phyloP scores from a whole-genome alignment of 2,888 invertebrate genomes.

The Cartodere bifasciata region DNA sequence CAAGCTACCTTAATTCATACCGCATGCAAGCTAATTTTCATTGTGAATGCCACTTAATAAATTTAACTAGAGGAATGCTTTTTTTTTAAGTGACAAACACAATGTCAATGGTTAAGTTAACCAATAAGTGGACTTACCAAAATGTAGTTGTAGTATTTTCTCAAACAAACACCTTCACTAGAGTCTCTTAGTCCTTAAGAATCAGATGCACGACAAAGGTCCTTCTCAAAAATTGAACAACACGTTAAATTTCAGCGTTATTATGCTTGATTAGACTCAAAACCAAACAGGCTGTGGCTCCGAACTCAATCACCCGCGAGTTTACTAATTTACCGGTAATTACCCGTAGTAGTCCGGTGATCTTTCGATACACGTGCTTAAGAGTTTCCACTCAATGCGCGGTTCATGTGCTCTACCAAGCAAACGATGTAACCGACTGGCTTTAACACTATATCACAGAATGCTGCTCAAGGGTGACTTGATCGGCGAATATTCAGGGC shows the following conservation, averaged over 20 bases:
- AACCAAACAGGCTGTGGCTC: slow-evolving; percentile 13
- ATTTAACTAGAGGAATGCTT: too few species aligned
- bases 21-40: too few species aligned
- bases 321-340: slow-evolving; percentile 33
- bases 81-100: too few species aligned
- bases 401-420: slow-evolving; percentile 32
- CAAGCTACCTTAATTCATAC: too few species aligned
- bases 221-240: neutral
- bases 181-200: too few species aligned
- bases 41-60: too few species aligned
- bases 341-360: slow-evolving; percentile 31
- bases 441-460: slow-evolving; percentile 34
- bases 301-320: too few species aligned
- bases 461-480: slow-evolving; percentile 36
- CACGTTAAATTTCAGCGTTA: neutral
- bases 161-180: too few species aligned
- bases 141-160: too few species aligned
- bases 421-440: slow-evolving; percentile 35
- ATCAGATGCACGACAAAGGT: neutral
- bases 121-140: too few species aligned
- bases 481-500: slow-evolving; percentile 31
- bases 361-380: slow-evolving; percentile 31
- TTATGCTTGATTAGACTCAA: neutral
- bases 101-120: too few species aligned
- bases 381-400: too few species aligned